These are phyloP conservation scores for Himalopsyche anomala DNA, from an alignment of 2,888 invertebrate species.

Conservation along the genomic window DNA sequence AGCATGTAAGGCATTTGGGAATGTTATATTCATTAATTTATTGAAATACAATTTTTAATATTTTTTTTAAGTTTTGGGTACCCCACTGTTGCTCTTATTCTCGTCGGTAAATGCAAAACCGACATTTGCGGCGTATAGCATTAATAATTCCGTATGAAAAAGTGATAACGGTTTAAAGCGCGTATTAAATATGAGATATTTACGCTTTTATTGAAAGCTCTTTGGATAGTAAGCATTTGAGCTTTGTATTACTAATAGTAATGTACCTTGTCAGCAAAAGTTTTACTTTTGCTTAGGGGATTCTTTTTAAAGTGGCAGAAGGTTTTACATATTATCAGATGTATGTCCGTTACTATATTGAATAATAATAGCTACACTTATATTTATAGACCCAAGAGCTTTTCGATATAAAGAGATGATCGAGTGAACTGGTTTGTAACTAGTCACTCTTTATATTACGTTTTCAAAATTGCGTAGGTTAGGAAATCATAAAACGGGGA, in stretches of 20 bases:
- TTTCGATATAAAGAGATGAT: no score
- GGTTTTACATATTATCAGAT: no score
- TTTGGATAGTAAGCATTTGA: constrained; percentile 3
- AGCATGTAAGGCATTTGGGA: no score
- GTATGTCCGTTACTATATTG: no score
- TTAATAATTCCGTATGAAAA: constrained; percentile 50
- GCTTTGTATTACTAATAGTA: background rate
- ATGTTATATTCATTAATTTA: no score
- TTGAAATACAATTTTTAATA: no score
- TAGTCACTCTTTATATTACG: no score
- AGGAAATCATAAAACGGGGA: no score
- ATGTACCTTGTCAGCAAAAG: background rate
- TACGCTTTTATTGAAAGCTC: constrained; percentile 28
- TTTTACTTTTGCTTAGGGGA: background rate
- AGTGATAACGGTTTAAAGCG: constrained; percentile 42
- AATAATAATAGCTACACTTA: no score
- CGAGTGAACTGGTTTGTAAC: no score
- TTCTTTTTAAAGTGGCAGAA: background rate
- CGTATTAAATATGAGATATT: constrained; percentile 41
- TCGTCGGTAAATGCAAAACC: constrained; percentile 58
- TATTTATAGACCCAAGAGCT: no score
- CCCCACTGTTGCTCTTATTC: constrained; percentile 40
- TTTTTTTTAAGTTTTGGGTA: background rate
- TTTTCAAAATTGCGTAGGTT: no score
- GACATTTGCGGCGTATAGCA: constrained; percentile 47